Evolutionary conservation across 2,888 invertebrate species (phyloP), one percentile per base, ranked within the genome.

Genomic region (Cinara cedri): DNA sequence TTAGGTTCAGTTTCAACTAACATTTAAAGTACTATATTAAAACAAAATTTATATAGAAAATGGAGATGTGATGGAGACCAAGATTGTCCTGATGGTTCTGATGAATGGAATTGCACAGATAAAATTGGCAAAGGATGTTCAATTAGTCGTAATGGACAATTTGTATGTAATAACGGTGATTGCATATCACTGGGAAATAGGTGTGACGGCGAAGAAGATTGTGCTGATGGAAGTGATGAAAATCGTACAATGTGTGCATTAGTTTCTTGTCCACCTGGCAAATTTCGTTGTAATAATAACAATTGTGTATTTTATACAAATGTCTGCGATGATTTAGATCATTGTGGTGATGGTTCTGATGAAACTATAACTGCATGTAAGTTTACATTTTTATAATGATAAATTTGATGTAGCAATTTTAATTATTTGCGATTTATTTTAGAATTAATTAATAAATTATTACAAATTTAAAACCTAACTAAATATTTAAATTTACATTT

Each of bases 181-280:
- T 96, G 96, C 86, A 94, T 96, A 83, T 95, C 95, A 1, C 92
- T 91, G 84, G 93, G 92, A 90, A 93, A 93, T 93, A 88, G 88
- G 83, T 94, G 94, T 85, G 93, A 93, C 83, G 72, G 82, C 8
- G 84, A 89, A 88, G 89, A 92, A 84, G 96, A 96, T 87, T 95
- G 95, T 86, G 93, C 92, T 19, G 95, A 95, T 87, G 90, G 90
- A 14, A 91, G 92, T 72, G 96, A 96, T 87, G 95, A 96, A 87
- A 92, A 92, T 11, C 87, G 88, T 1, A 88, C 87, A 9, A 87
- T 89, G 72, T 95, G 94, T 84, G 91, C 91, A 3, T 86, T 88
- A 71, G 93, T 92, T 87, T 89, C 89, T 80, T 95, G 95, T 85
- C 88, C 90, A 83, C 93, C 94, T 13, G 95, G 94, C 0, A 91